Conservation (phyloP, 2,797 vertebrate species). For the Poeciliopsis infans region DNA sequence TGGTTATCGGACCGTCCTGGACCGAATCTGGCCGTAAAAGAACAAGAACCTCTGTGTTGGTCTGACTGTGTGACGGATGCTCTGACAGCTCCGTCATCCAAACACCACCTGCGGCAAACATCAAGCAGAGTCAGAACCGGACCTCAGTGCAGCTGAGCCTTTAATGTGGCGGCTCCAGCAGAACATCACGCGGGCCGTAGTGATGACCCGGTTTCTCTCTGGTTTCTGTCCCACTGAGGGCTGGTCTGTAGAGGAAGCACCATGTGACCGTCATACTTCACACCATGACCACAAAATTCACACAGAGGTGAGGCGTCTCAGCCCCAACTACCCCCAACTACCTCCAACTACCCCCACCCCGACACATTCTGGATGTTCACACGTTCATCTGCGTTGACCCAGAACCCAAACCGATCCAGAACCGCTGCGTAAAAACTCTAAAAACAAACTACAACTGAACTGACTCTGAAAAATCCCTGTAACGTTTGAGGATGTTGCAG, state of each 20-base stretch:
- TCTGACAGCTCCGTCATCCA: neutral
- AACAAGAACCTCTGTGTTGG: neutral
- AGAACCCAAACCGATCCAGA: neutral
- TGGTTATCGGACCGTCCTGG: neutral
- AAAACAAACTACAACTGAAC: too few relatives aligned
- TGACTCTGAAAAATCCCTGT: neutral
- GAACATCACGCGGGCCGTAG: neutral
- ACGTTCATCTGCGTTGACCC: neutral
- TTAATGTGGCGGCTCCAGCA: neutral
- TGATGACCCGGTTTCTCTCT: neutral
- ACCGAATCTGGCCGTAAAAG: neutral
- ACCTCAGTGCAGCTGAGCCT: neutral
- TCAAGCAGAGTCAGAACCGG: neutral
- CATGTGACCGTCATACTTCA: conserved; percentile 52
- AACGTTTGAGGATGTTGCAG: neutral
- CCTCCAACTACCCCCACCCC: too few relatives aligned
- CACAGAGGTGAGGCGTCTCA: conserved; percentile 24
- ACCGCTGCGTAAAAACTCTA: neutral
- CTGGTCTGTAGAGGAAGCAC: neutral
- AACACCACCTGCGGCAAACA: neutral
- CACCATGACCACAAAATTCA: conserved; percentile 44
- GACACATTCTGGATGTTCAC: neutral
- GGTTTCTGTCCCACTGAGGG: neutral
- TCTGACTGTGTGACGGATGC: neutral
- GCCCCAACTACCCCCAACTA: too few relatives aligned